Evolutionary conservation across 2,113 vertebrate species (phyloP).

Genomic region (Hyaena hyaena): DNA sequence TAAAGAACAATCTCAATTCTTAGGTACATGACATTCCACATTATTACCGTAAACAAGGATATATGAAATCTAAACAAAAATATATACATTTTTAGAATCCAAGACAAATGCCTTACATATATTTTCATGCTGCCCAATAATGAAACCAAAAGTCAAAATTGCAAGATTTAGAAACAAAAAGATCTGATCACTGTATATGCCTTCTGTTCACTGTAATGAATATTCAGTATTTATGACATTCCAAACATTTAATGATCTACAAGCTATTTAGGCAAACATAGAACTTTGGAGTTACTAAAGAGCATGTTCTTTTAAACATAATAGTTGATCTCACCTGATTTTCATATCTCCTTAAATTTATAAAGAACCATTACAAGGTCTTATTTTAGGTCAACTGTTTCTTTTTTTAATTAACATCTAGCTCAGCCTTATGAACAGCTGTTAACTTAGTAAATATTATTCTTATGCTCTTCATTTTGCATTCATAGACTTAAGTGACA

Average conservation of each 20-base stretch:
- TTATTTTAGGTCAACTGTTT: constrained; percentile 11
- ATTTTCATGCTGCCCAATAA: neutral
- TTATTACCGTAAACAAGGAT: neutral
- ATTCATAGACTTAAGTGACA: constrained; percentile 76
- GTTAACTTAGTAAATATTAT: constrained; percentile 71
- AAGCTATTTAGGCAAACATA: neutral
- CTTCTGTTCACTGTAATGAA: neutral
- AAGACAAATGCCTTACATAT: neutral
- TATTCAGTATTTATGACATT: constrained; percentile 1
- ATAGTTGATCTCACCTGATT: neutral
- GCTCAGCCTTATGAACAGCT: constrained; percentile 35
- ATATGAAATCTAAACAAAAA: neutral
- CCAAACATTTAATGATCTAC: neutral
- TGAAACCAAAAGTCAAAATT: neutral
- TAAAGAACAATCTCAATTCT: neutral
- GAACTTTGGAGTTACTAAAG: neutral
- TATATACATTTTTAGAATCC: neutral
- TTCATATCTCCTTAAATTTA: neutral
- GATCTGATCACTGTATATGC: neutral
- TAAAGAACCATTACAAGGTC: neutral
- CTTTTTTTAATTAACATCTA: constrained; percentile 32
- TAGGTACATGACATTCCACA: neutral
- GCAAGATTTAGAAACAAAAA: constrained; percentile 4
- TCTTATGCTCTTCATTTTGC: constrained; percentile 60
- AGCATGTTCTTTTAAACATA: neutral